phyloP scores from a whole-genome alignment of 2,113 vertebrate species.

The Empidonax alnorum region DNA sequence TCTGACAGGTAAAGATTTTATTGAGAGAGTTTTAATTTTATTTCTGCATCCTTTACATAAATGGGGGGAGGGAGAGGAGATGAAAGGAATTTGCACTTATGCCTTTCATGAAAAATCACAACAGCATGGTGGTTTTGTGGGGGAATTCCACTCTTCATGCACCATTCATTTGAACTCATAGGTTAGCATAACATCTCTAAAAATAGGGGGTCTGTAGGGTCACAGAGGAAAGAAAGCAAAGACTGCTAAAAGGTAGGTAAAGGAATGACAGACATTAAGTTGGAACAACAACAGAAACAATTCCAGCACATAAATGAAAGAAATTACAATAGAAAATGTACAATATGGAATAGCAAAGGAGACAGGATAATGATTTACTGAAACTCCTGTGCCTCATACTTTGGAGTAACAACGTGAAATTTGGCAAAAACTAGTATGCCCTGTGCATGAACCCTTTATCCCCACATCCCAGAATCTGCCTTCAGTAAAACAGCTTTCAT shows the following conservation, averaged over 20 bases:
- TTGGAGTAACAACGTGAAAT: not conserved
- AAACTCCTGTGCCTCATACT: not conserved
- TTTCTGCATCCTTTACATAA: constrained; percentile 35
- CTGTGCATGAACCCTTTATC: not conserved
- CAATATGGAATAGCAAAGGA: not conserved
- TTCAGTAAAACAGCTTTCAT: not conserved
- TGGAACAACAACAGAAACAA: constrained; percentile 15
- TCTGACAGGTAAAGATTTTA: constrained; percentile 52
- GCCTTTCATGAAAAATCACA: not conserved
- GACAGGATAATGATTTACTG: not conserved
- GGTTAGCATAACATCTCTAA: not conserved
- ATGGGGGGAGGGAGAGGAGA: not conserved
- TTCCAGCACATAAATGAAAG: not conserved
- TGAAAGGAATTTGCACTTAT: not conserved
- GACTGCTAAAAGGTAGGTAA: not conserved
- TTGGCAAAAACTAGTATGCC: not conserved
- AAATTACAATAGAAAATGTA: not conserved
- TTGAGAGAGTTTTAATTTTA: constrained; percentile 23
- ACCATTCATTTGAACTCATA: not conserved
- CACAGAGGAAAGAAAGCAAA: not conserved
- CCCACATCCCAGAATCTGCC: not conserved
- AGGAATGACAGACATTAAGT: not conserved
- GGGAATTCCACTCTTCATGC: not conserved
- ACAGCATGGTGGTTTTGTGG: not conserved
- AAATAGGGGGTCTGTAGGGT: not conserved